Percentiles rank a stretch among this genome's conserved stretches.
Evolutionary conservation across 2,113 vertebrate genomes (phyloP).

Genomic region (Puffinus mauretanicus): DNA sequence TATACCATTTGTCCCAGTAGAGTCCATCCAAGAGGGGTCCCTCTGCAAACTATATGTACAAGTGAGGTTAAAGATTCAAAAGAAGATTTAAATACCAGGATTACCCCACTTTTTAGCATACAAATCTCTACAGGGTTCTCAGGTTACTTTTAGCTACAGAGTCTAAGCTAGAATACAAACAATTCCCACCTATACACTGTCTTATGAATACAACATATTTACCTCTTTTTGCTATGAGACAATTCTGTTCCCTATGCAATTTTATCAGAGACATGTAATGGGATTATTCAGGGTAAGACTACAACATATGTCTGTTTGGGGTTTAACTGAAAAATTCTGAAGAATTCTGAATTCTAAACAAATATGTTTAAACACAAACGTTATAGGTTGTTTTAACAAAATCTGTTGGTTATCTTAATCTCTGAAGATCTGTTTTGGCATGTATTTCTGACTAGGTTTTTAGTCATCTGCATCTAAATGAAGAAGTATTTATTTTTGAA

Average conservation of each 20-base stretch:
- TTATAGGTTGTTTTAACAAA: not conserved
- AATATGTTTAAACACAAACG: not conserved
- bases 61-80: not conserved
- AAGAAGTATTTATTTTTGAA: not conserved
- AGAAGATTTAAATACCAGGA: not conserved
- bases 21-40: slow-evolving; percentile 71
- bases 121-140: not conserved
- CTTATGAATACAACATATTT: not conserved
- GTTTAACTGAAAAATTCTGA: not conserved
- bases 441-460: not conserved
- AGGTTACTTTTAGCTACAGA: not conserved
- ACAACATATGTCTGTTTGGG: not conserved
- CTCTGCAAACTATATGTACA: slow-evolving; percentile 59
- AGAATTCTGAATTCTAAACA: not conserved
- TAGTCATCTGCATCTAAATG: not conserved
- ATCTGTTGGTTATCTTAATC: not conserved
- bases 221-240: not conserved
- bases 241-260: not conserved
- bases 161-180: not conserved
- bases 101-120: not conserved
- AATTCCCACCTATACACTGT: not conserved
- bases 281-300: not conserved
- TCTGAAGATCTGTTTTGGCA: not conserved
- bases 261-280: not conserved
- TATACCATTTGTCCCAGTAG: slow-evolving; percentile 69